Evolutionary conservation across 1,140 invertebrate species (phyloP).

Genomic region (Oryzaephilus surinamensis): DNA sequence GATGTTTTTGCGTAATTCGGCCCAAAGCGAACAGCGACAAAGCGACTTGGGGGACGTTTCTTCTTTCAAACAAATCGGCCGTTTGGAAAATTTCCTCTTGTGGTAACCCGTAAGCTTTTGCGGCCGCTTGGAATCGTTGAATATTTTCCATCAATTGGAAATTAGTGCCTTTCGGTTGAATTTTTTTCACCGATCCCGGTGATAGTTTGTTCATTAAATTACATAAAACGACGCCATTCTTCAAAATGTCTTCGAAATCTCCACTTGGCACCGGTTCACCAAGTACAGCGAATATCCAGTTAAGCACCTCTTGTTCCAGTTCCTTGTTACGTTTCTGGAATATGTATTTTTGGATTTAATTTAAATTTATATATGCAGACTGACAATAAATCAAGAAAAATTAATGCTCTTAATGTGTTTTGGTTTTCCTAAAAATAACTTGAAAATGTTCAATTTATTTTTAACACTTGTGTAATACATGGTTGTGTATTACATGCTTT

Average conservation of each 20-base stretch:
- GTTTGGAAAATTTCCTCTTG: conserved; percentile 98
- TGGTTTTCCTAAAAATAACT: conserved; percentile 13
- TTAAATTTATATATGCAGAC: conserved; percentile 1
- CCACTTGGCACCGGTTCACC: conserved; percentile 78
- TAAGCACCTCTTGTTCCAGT: conserved; percentile 80
- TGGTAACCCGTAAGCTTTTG: conserved; percentile 88
- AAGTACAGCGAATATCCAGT: conserved; percentile 81
- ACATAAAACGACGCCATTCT: conserved; percentile 87
- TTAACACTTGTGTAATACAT: background rate
- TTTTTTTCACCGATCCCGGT: conserved; percentile 93
- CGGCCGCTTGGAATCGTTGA: conserved; percentile 88
- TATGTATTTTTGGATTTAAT: background rate
- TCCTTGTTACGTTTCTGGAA: conserved; percentile 79
- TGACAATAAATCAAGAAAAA: conserved; percentile 15
- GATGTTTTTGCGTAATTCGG: conserved; percentile 81
- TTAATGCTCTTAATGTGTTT: background rate
- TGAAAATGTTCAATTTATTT: background rate
- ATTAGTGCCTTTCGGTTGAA: conserved; percentile 89
- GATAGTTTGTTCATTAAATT: conserved; percentile 90
- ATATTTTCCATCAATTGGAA: conserved; percentile 99
- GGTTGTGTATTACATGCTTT: no score
- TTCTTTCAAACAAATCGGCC: conserved; percentile 90
- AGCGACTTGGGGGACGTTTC: conserved; percentile 89
- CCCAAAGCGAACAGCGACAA: conserved; percentile 28
- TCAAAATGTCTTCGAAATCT: conserved; percentile 82